Percentiles rank a stretch among this genome's conserved stretches.
These are phyloP conservation scores for Amiota minor DNA, from an alignment of 2,888 invertebrate genomes.

Conservation along the genomic window DNA sequence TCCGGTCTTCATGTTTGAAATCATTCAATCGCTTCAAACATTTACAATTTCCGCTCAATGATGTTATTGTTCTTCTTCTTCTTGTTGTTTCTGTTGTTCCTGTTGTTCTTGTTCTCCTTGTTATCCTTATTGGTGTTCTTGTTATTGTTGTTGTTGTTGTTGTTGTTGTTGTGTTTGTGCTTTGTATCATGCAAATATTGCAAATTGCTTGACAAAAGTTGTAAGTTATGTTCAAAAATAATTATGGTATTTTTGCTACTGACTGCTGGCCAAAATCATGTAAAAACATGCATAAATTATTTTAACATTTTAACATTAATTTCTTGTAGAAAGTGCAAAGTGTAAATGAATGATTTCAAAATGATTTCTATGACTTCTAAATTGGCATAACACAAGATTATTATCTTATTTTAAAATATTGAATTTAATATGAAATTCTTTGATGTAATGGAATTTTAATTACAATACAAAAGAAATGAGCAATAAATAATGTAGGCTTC, in stretches of 20 bases:
- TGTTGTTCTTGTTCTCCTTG: background rate
- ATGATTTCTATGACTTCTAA: too few species aligned
- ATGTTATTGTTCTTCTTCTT: background rate
- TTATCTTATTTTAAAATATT: too few species aligned
- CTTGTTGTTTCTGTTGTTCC: too few species aligned
- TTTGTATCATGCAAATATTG: background rate
- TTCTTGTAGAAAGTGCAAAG: background rate
- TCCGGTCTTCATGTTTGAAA: constrained; percentile 10
- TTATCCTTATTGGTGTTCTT: background rate
- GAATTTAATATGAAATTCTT: too few species aligned
- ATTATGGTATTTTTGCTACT: background rate
- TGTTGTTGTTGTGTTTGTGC: background rate
- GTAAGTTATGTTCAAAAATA: background rate
- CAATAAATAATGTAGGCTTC: too few species aligned
- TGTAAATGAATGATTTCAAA: too few species aligned
- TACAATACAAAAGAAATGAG: constrained; percentile 8
- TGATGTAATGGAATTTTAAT: constrained; percentile 10
- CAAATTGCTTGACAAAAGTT: background rate
- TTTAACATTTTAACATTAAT: constrained; percentile 21
- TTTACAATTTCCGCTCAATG: constrained; percentile 17
- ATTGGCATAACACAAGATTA: too few species aligned
- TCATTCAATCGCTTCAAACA: constrained; percentile 14
- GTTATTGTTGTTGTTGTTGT: background rate
- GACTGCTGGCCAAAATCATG: background rate
- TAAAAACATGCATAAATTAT: constrained; percentile 17